Percentiles rank a stretch among this genome's conserved stretches.
phyloP scores from a whole-genome alignment of 1,140 invertebrate species.

The Diabrotica undecimpunctata region DNA sequence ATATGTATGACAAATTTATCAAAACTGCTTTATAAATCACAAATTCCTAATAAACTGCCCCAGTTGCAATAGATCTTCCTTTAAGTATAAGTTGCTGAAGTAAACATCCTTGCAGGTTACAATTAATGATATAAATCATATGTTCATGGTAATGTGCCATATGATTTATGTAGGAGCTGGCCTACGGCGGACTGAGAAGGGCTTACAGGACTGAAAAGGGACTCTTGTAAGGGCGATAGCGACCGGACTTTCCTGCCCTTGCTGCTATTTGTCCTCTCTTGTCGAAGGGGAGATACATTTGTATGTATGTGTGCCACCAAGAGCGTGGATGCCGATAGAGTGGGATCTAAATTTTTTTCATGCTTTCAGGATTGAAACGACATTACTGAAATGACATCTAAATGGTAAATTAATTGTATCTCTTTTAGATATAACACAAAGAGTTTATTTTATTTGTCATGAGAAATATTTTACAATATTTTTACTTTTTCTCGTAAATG shows the following conservation, averaged over 20 bases:
- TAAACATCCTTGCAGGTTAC: constrained; percentile 12
- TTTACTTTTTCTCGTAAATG: too few species aligned
- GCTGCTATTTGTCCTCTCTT: constrained; percentile 12
- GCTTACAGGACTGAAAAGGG: constrained; percentile 1
- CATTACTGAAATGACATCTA: too few species aligned
- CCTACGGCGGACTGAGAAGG: neutral
- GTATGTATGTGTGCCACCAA: constrained; percentile 1
- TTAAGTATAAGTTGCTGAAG: constrained; percentile 13
- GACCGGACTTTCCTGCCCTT: neutral
- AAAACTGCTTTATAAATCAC: neutral
- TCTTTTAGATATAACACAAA: too few species aligned
- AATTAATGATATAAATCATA: constrained; percentile 16
- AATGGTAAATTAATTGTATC: too few species aligned
- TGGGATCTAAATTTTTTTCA: too few species aligned
- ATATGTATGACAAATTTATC: too few species aligned
- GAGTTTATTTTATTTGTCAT: too few species aligned
- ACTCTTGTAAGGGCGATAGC: constrained; percentile 6
- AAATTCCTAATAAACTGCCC: constrained; percentile 1
- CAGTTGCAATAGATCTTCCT: neutral
- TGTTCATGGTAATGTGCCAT: constrained; percentile 14
- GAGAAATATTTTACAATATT: too few species aligned
- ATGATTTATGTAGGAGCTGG: constrained; percentile 9
- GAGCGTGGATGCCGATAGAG: too few species aligned
- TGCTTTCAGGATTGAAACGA: too few species aligned
- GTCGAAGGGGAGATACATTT: constrained; percentile 15